These are phyloP conservation scores for Erebia palarica DNA, from an alignment of 2,888 invertebrate genomes.

Conservation along the genomic window DNA sequence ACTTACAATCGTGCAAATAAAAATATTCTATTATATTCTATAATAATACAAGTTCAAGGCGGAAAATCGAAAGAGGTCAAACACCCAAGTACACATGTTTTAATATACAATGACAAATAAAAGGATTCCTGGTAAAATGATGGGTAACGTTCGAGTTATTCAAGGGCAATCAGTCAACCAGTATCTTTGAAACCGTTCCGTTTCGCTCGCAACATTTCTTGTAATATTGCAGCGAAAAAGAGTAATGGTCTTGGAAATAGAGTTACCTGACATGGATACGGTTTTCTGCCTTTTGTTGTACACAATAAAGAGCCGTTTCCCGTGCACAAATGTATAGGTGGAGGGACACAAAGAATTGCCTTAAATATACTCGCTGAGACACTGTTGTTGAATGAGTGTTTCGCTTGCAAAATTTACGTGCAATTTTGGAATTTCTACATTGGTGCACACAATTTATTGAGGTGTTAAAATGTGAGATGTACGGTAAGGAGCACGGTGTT, in stretches of 20 bases:
- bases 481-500: not conserved
- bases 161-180: conserved; percentile 54
- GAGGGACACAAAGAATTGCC: conserved; percentile 41
- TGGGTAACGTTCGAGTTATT: conserved; percentile 41
- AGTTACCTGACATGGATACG: conserved; percentile 47
- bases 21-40: too few species aligned
- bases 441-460: conserved; percentile 26
- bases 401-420: conserved; percentile 47
- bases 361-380: conserved; percentile 54
- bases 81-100: not conserved
- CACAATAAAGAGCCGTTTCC: conserved; percentile 45
- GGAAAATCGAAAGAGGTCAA: not conserved
- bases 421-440: conserved; percentile 41
- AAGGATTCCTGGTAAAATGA: conserved; percentile 22
- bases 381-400: conserved; percentile 45
- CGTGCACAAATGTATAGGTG: conserved; percentile 28
- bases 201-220: conserved; percentile 46
- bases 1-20: too few species aligned
- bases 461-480: conserved; percentile 26
- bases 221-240: conserved; percentile 54
- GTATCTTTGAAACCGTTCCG: conserved; percentile 53
- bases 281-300: conserved; percentile 42
- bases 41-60: too few species aligned
- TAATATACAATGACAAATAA: conserved; percentile 6
- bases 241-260: conserved; percentile 61